A percentile compares a stretch with the other conserved stretches of the same genome.
phyloP scores from a whole-genome alignment of 2,797 vertebrate genomes.

The Amniataba percoides region DNA sequence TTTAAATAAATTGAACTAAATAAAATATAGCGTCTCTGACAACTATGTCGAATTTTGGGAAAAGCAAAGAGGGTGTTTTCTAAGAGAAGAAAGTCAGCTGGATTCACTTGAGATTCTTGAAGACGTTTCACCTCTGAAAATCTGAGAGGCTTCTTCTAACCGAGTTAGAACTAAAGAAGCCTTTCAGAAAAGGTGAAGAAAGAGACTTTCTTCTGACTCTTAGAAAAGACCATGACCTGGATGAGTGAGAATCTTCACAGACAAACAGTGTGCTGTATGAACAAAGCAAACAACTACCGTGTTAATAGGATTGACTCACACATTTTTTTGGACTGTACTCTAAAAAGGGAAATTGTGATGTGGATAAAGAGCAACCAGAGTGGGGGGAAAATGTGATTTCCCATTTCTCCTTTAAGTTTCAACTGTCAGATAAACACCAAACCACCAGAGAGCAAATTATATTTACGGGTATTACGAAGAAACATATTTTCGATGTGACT shows the following conservation, averaged over 20 bases:
- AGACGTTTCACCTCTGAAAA: too few relatives aligned
- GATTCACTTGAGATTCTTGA: too few relatives aligned
- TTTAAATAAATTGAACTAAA: not conserved
- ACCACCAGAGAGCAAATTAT: not conserved
- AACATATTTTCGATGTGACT: not conserved
- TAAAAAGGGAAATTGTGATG: not conserved
- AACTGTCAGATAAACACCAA: conserved; percentile 17
- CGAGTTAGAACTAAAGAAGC: too few relatives aligned
- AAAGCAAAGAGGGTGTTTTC: not conserved
- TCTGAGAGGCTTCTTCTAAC: too few relatives aligned
- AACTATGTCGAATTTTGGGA: not conserved
- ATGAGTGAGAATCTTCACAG: too few relatives aligned
- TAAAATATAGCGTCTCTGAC: not conserved
- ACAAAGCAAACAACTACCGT: not conserved
- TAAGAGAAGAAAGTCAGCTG: too few relatives aligned
- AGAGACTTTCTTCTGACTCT: too few relatives aligned
- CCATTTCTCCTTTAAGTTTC: not conserved
- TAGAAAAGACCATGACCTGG: too few relatives aligned
- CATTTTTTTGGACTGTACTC: not conserved
- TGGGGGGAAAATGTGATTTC: not conserved
- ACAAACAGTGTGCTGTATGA: not conserved
- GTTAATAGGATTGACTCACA: not conserved
- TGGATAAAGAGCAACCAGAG: not conserved
- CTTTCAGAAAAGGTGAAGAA: too few relatives aligned
- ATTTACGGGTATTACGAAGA: not conserved